A percentile compares a stretch with the other conserved stretches of the same genome.
Evolutionary conservation across 2,888 invertebrate genomes (phyloP).

Genomic region (Meiosimyza decipiens): DNA sequence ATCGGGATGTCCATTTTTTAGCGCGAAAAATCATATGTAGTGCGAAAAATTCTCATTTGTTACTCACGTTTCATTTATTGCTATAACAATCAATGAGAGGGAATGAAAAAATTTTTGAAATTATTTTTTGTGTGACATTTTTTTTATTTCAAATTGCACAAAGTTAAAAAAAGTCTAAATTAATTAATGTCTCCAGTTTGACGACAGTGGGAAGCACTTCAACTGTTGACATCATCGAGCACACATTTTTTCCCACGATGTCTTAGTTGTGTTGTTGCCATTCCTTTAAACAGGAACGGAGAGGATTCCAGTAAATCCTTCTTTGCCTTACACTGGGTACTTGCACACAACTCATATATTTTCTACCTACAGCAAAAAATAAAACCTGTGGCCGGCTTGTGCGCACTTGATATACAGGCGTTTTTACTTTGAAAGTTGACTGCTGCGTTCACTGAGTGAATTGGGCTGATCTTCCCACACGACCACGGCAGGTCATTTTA

Average conservation of each 20-base stretch:
- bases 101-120: too few species aligned
- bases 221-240: not conserved
- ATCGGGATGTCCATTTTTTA: too few species aligned
- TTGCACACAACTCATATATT: not conserved
- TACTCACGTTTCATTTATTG: too few species aligned
- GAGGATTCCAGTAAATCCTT: slow-evolving; percentile 1
- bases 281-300: not conserved
- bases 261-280: not conserved
- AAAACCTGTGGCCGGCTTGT: slow-evolving; percentile 27
- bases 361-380: not conserved
- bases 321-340: slow-evolving; percentile 20
- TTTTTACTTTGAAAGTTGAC: slow-evolving; percentile 21
- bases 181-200: not conserved
- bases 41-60: too few species aligned
- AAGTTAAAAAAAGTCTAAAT: not conserved
- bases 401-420: slow-evolving; percentile 31
- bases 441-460: not conserved
- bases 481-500: too few species aligned
- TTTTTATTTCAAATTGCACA: not conserved
- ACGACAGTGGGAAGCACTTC: slow-evolving; percentile 13
- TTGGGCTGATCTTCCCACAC: slow-evolving; percentile 19
- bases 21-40: too few species aligned
- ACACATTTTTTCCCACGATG: slow-evolving; percentile 14
- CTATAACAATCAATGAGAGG: too few species aligned
- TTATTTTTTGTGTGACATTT: too few species aligned